These are phyloP conservation scores for Bombus superbus DNA, from an alignment of 1,140 invertebrate species.

Conservation along the genomic window DNA sequence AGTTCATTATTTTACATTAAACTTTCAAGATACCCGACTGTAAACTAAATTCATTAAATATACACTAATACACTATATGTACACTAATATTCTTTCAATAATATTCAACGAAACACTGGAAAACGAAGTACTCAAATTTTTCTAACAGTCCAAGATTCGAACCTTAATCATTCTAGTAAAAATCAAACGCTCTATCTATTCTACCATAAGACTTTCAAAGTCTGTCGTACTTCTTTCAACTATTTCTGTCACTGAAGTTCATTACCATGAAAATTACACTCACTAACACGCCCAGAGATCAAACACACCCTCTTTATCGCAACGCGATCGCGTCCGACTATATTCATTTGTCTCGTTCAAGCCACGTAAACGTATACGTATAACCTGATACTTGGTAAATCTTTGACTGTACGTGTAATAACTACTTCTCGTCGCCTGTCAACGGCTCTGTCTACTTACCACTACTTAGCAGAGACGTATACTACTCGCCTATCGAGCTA, in stretches of 20 bases:
- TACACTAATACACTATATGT: background rate
- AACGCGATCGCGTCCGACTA: background rate
- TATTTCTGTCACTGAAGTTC: background rate
- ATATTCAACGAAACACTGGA: background rate
- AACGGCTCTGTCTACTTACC: background rate
- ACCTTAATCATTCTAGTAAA: background rate
- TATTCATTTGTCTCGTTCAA: no score
- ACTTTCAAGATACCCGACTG: no score
- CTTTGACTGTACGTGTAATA: background rate
- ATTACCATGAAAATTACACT: background rate
- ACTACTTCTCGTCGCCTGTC: conserved; percentile 4
- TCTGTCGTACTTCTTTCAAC: background rate
- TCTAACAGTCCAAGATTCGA: background rate
- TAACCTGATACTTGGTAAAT: background rate
- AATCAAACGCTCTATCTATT: background rate
- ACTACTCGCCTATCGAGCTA: background rate
- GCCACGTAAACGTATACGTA: background rate
- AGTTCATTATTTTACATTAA: no score
- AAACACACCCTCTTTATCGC: conserved; percentile 1
- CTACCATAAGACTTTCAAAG: no score
- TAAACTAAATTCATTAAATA: no score
- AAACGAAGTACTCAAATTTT: background rate
- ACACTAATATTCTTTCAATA: no score
- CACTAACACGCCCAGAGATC: background rate
- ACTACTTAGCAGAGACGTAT: background rate